Conservation (phyloP, 2,888 invertebrate genomes). For the Platerodrilus igneus region DNA sequence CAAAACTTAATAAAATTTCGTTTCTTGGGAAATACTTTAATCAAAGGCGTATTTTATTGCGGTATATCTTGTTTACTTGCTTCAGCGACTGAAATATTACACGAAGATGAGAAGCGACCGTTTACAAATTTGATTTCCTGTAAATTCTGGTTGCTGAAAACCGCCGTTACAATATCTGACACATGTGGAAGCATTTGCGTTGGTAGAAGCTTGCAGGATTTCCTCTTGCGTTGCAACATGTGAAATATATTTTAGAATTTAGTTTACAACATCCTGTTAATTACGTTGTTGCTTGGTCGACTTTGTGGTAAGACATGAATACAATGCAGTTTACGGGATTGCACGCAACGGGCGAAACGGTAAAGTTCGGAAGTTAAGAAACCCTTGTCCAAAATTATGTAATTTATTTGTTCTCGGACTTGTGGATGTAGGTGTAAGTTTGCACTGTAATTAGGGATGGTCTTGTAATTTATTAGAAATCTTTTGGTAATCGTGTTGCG, state of each 20-base stretch:
- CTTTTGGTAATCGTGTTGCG: too few species aligned
- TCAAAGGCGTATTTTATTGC: slow-evolving; percentile 10
- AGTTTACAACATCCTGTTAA: slow-evolving; percentile 37
- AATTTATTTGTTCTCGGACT: too few species aligned
- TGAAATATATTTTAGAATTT: slow-evolving; percentile 27
- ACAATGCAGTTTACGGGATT: slow-evolving; percentile 36
- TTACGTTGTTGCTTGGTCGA: slow-evolving; percentile 35
- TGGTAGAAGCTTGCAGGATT: slow-evolving; percentile 18
- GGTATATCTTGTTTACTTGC: slow-evolving; percentile 11
- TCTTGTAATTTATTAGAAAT: too few species aligned
- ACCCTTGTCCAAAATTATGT: too few species aligned
- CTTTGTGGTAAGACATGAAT: slow-evolving; percentile 32
- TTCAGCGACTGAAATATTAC: slow-evolving; percentile 16
- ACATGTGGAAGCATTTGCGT: slow-evolving; percentile 15
- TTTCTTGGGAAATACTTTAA: slow-evolving; percentile 3
- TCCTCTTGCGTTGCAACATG: slow-evolving; percentile 22
- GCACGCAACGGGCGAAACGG: slow-evolving; percentile 32
- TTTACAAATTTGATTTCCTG: slow-evolving; percentile 24
- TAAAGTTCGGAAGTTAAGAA: too few species aligned
- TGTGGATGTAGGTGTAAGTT: too few species aligned
- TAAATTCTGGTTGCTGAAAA: slow-evolving; percentile 17
- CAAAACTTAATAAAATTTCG: slow-evolving; percentile 4
- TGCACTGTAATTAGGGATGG: too few species aligned
- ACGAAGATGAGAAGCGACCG: slow-evolving; percentile 16
- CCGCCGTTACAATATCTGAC: slow-evolving; percentile 17